Evolutionary conservation across 2,888 invertebrate species (phyloP).

Genomic region (Biston stratarius): DNA sequence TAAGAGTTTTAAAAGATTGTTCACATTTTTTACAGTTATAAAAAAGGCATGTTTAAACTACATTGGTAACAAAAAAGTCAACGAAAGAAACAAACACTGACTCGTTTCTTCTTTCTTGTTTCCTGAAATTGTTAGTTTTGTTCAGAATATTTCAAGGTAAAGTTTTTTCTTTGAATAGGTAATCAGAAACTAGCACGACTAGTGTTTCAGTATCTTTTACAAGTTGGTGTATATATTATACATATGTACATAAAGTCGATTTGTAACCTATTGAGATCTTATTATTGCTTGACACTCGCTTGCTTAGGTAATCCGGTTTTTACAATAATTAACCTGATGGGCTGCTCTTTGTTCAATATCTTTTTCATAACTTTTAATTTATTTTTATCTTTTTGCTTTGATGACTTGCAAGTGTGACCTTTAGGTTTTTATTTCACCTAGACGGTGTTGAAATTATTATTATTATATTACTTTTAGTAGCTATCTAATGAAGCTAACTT

Average conservation of each 20-base stretch:
- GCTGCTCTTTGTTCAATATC: constrained; percentile 13
- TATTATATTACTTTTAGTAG: neutral
- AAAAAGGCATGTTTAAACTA: no score
- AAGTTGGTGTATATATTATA: no score
- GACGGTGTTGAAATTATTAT: constrained; percentile 16
- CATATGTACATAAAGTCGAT: neutral
- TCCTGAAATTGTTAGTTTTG: no score
- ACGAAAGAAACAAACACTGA: no score
- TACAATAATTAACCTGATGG: constrained; percentile 27
- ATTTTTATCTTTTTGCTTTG: neutral
- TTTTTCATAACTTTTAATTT: neutral
- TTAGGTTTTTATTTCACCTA: constrained; percentile 19
- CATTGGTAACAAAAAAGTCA: no score
- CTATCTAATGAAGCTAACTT: neutral
- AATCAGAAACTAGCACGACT: neutral
- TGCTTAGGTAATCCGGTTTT: constrained; percentile 24
- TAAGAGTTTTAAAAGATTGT: neutral
- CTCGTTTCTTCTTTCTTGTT: no score
- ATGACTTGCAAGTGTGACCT: constrained; percentile 16
- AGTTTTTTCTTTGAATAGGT: neutral
- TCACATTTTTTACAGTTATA: no score
- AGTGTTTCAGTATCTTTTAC: neutral
- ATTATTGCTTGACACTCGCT: constrained; percentile 32
- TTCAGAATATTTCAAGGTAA: no score
- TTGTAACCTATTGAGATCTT: constrained; percentile 16